Conservation (phyloP, 2,113 vertebrate genomes). For the Mesoclemmys tuberculata region DNA sequence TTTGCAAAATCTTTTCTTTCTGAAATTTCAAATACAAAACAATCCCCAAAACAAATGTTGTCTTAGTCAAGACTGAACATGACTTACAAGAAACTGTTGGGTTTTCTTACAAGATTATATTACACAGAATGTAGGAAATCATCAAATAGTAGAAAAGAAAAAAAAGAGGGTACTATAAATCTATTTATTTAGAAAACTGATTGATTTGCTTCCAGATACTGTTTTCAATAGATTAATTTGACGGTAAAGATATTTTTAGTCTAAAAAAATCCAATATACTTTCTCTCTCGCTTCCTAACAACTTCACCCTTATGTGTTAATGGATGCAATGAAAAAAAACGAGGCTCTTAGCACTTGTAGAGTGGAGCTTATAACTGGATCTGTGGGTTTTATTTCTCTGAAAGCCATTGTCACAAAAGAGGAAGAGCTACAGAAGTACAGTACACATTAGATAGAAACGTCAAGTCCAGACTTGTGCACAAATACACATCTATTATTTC, state of each 20-base stretch:
- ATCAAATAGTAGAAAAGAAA: neutral
- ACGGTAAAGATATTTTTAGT: neutral
- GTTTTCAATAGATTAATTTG: neutral
- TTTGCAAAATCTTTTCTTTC: slow-evolving; percentile 53
- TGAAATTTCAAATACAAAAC: slow-evolving; percentile 28
- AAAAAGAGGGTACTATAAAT: neutral
- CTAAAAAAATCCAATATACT: neutral
- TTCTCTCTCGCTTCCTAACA: neutral
- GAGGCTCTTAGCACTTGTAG: neutral
- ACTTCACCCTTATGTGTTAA: neutral
- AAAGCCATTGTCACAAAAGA: neutral
- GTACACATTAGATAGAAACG: neutral
- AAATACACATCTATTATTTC: neutral
- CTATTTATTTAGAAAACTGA: neutral
- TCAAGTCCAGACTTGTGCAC: neutral
- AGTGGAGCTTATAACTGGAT: neutral
- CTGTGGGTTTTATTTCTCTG: neutral
- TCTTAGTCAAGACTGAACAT: neutral
- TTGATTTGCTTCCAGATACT: neutral
- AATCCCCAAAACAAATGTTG: neutral
- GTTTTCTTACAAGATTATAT: neutral
- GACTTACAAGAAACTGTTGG: slow-evolving; percentile 15
- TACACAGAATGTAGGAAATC: neutral
- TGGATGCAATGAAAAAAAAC: neutral
- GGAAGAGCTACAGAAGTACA: neutral